phyloP scores from a whole-genome alignment of 2,113 vertebrate genomes.

The Megaceryle maxima region DNA sequence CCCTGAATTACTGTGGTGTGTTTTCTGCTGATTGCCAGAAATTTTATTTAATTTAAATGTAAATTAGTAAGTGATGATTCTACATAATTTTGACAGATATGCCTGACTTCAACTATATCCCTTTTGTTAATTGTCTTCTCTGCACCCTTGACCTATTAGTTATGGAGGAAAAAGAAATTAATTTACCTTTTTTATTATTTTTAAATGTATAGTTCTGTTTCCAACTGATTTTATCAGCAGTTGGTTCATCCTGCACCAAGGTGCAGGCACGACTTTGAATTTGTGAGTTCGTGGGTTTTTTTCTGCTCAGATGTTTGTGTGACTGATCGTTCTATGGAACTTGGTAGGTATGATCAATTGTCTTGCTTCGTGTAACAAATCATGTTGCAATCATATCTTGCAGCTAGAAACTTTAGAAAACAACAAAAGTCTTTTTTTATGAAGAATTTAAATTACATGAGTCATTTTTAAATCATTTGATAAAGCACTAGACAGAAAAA shows the following conservation, averaged over 20 bases:
- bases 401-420: background rate
- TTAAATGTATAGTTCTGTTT: background rate
- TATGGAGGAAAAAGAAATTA: background rate
- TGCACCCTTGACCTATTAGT: background rate
- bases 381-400: background rate
- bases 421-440: background rate
- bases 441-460: constrained; percentile 28
- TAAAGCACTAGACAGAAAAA: background rate
- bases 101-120: background rate
- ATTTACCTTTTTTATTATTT: background rate
- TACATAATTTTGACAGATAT: background rate
- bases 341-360: background rate
- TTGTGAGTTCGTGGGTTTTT: background rate
- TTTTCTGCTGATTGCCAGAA: background rate
- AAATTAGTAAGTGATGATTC: background rate
- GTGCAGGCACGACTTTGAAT: background rate
- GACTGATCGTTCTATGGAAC: background rate
- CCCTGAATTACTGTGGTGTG: background rate
- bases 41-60: background rate
- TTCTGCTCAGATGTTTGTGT: background rate
- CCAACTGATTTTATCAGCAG: background rate
- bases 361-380: constrained; percentile 3
- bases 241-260: background rate
- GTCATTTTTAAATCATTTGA: constrained; percentile 26
- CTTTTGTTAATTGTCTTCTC: background rate